Evolutionary conservation across 2,888 invertebrate species (phyloP), one percentile per base, ranked within the genome.

Genomic region (Eupithecia subfuscata): DNA sequence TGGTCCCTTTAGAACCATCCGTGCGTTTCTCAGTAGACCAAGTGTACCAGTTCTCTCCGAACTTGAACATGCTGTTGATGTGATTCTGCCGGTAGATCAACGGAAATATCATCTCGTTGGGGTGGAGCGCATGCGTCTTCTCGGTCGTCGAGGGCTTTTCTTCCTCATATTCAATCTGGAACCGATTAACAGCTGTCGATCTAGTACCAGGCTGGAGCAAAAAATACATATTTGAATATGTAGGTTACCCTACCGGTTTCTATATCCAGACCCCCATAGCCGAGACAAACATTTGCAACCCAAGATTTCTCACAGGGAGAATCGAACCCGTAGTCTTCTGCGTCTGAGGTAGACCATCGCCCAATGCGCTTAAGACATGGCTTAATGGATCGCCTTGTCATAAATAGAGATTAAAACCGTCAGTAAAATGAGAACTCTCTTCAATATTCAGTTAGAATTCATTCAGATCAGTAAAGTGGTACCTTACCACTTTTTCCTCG

Each of bases 51-150:
- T 92, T 93, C 76, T 91, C 93, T 2, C 92, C 93, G 77, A 93
- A 93, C 82, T 94, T 94, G 79, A 94, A 94, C 94, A 94, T 93
- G 79, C 92, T 93, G 80, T 92, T 94, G 48, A 94, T 89, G 78
- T 94, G 93, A 70, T 78, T 89, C 82, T 94, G 94, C 0, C 86
- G 87, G 81, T 93, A 94, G 78, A 94, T 93, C 74, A 94, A 82
- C 0, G 94, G 92, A 77, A 94, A 94, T 8, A 94, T 87, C 84
- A 94, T 83, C 79, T 94, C 93, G 78, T 94, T 94, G 2, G 94
- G 94, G 73, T 94, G 94, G 75, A 88, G 80, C 22, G 84, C 86
- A n/a, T 82, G 85, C 4, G 82, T 30, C 77, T 90, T 92, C 30
- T 90, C 91, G 0, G 92, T 90, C 0, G 89, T 88, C 0, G 80